These are phyloP conservation scores for Centropristis striata DNA, from an alignment of 2,113 vertebrate species.

Conservation along the genomic window DNA sequence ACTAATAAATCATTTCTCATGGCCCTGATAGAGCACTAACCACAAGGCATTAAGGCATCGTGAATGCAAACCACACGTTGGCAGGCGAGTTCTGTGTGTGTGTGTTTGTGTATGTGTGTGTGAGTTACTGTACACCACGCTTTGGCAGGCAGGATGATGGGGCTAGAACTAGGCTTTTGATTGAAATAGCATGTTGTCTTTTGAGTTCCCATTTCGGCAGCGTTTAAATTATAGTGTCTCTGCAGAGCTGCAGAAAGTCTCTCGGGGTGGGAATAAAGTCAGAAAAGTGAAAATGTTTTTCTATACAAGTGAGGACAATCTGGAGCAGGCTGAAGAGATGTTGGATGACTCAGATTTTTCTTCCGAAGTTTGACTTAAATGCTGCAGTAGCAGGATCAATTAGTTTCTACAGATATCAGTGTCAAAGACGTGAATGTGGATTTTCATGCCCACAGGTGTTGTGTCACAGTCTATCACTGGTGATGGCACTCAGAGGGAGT, in stretches of 20 bases:
- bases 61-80: slow-evolving; percentile 81
- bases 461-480: slow-evolving; percentile 15
- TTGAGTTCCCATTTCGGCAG: slow-evolving; percentile 79
- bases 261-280: slow-evolving; percentile 56
- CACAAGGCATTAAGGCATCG: slow-evolving; percentile 83
- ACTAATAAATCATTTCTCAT: slow-evolving; percentile 89
- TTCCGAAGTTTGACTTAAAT: slow-evolving; percentile 26
- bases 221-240: slow-evolving; percentile 84
- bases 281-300: slow-evolving; percentile 51
- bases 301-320: slow-evolving; percentile 52
- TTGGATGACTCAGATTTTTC: slow-evolving; percentile 34
- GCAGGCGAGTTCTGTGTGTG: slow-evolving; percentile 51
- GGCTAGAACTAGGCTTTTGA: slow-evolving; percentile 79
- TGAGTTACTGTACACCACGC: slow-evolving; percentile 62
- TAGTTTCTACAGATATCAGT: slow-evolving; percentile 25
- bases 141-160: slow-evolving; percentile 78
- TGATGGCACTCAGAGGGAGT: slow-evolving; percentile 6
- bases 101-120: slow-evolving; percentile 32
- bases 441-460: slow-evolving; percentile 29
- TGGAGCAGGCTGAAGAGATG: slow-evolving; percentile 38
- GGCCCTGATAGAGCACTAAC: slow-evolving; percentile 83
- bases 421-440: slow-evolving; percentile 18
- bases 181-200: slow-evolving; percentile 87
- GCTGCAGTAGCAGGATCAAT: slow-evolving; percentile 37
- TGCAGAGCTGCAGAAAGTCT: slow-evolving; percentile 68